phyloP scores from a whole-genome alignment of 2,888 invertebrate genomes.

The Anarsia innoxiella region DNA sequence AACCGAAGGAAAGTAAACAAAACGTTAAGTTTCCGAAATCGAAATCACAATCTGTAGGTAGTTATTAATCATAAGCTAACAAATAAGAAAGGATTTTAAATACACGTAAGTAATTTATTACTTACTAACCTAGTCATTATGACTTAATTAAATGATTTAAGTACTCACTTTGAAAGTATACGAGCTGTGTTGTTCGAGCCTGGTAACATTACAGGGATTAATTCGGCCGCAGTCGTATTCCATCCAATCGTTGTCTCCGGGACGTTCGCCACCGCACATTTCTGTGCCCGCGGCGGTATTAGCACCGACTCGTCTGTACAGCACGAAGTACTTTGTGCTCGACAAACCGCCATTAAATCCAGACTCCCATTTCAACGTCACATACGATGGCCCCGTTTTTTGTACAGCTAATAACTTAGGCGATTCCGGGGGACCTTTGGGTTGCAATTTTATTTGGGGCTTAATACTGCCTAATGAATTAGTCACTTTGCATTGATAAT shows the following conservation, averaged over 20 bases:
- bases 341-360: constrained; percentile 93
- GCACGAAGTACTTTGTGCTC: constrained; percentile 91
- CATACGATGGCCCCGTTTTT: constrained; percentile 85
- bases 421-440: constrained; percentile 90
- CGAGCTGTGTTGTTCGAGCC: constrained; percentile 89
- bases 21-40: neutral
- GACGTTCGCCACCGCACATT: constrained; percentile 43
- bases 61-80: too few species aligned
- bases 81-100: too few species aligned
- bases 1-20: constrained; percentile 47
- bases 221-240: constrained; percentile 90
- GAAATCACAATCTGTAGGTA: too few species aligned
- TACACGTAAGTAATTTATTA: too few species aligned
- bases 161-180: constrained; percentile 86
- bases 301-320: constrained; percentile 79
- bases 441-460: constrained; percentile 85
- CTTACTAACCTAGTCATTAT: too few species aligned
- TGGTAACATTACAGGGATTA: constrained; percentile 91
- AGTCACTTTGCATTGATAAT: constrained; percentile 91
- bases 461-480: constrained; percentile 87
- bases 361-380: constrained; percentile 89
- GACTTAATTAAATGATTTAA: neutral
- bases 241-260: constrained; percentile 80
- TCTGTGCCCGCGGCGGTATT: constrained; percentile 68
- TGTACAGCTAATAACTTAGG: constrained; percentile 83